A percentile compares a stretch with the other conserved stretches of the same genome.
Evolutionary conservation across 2,113 vertebrate genomes (phyloP).

Genomic region (Pithys albifrons): DNA sequence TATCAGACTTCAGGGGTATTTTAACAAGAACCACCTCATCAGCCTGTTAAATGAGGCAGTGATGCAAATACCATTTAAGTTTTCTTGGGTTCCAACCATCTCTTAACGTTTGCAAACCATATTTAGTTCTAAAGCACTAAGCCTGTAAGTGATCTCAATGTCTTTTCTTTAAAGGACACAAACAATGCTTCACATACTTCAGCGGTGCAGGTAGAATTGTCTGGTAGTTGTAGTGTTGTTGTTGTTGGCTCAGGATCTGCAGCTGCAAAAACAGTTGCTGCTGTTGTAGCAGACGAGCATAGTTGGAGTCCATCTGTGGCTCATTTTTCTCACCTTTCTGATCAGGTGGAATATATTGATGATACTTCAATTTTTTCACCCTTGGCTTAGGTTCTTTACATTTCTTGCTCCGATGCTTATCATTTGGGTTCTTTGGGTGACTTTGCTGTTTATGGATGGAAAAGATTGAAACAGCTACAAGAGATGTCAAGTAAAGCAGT

Average conservation of each 20-base stretch:
- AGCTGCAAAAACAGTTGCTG: conserved; percentile 96
- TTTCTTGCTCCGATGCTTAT: conserved; percentile 95
- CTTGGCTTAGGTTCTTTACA: conserved; percentile 90
- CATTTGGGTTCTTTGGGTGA: conserved; percentile 87
- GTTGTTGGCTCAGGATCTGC: conserved; percentile 92
- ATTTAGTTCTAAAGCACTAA: background rate
- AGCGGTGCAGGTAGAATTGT: conserved; percentile 81
- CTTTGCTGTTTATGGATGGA: conserved; percentile 83
- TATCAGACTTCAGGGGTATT: background rate
- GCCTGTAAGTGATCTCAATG: background rate
- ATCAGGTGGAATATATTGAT: conserved; percentile 97
- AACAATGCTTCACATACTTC: conserved; percentile 80
- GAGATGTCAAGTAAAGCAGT: background rate
- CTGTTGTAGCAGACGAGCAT: conserved; percentile 94
- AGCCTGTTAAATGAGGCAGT: background rate
- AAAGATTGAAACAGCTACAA: background rate
- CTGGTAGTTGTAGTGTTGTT: conserved; percentile 91
- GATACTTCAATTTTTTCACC: conserved; percentile 96
- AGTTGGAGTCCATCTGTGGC: conserved; percentile 94
- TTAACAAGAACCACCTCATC: background rate
- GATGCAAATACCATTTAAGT: background rate
- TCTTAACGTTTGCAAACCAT: background rate
- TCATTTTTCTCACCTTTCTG: conserved; percentile 93
- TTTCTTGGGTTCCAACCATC: background rate
- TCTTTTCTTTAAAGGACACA: background rate